These are phyloP conservation scores for Rhineura floridana DNA, from an alignment of 2,113 vertebrate genomes.

Conservation along the genomic window DNA sequence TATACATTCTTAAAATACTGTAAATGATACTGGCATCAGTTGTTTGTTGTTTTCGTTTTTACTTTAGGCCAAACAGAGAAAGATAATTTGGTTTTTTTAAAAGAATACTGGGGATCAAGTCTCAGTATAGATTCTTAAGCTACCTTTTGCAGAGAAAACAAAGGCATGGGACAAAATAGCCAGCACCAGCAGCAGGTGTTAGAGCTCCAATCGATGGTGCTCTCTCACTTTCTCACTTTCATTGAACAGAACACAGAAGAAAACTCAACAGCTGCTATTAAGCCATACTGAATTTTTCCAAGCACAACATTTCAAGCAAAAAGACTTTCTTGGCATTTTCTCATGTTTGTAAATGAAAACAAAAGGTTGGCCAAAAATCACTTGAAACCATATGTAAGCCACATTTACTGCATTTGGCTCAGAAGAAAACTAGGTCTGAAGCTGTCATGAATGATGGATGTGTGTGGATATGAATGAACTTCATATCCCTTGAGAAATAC, in stretches of 20 bases:
- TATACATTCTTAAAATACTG: no score
- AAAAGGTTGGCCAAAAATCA: conserved; percentile 20
- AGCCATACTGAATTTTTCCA: conserved; percentile 28
- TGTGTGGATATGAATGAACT: neutral
- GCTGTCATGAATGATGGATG: neutral
- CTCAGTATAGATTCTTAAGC: neutral
- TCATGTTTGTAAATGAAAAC: conserved; percentile 33
- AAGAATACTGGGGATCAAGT: neutral
- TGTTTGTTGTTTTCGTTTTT: neutral
- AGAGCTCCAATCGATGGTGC: neutral
- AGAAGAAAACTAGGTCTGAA: neutral
- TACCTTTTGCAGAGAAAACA: conserved; percentile 29
- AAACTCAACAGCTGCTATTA: conserved; percentile 34
- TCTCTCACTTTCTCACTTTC: neutral
- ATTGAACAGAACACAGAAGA: conserved; percentile 30
- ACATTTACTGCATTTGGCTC: neutral
- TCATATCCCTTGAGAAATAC: neutral
- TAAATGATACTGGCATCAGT: rapidly evolving
- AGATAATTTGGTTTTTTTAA: neutral
- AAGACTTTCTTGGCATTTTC: conserved; percentile 4
- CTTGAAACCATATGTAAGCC: neutral
- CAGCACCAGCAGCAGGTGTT: conserved; percentile 5
- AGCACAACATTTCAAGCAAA: conserved; percentile 49
- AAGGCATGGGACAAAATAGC: conserved; percentile 19
- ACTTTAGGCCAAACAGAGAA: neutral